phyloP scores from a whole-genome alignment of 2,888 invertebrate genomes.

The Bembecia ichneumoniformis region DNA sequence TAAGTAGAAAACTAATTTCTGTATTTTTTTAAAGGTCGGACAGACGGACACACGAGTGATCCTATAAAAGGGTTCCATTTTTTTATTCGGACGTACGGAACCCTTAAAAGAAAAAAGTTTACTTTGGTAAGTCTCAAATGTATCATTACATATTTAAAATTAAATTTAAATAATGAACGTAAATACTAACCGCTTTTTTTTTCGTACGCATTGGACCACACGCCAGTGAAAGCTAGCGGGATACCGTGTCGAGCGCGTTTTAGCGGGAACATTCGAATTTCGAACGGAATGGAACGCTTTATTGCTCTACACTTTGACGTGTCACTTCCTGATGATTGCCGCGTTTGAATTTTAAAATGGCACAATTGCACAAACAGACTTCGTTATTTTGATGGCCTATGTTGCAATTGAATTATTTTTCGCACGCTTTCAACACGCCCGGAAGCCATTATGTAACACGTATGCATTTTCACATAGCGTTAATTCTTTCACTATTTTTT shows the following conservation, averaged over 20 bases:
- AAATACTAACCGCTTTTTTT: neutral
- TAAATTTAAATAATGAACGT: neutral
- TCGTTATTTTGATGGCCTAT: conserved; percentile 15
- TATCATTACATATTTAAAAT: too few species aligned
- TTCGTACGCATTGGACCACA: neutral
- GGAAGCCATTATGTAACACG: too few species aligned
- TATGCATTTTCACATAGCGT: too few species aligned
- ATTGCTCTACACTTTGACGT: conserved; percentile 42
- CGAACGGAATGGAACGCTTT: conserved; percentile 24
- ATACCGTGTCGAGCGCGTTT: conserved; percentile 11
- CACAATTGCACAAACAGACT: conserved; percentile 36
- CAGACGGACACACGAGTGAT: too few species aligned
- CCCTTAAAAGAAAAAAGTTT: too few species aligned
- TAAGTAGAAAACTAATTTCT: too few species aligned
- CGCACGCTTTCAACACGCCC: too few species aligned
- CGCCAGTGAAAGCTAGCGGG: neutral
- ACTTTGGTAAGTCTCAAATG: too few species aligned
- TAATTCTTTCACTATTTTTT: too few species aligned
- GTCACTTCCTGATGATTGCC: conserved; percentile 26
- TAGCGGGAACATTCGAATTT: conserved; percentile 21
- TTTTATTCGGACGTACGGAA: too few species aligned
- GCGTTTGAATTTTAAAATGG: conserved; percentile 37
- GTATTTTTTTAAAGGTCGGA: too few species aligned
- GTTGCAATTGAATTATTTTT: neutral
- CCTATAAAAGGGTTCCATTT: too few species aligned